A percentile compares a stretch with the other conserved stretches of the same genome.
Evolutionary conservation across 2,888 invertebrate species (phyloP).

Genomic region (Heteropelma amictum): DNA sequence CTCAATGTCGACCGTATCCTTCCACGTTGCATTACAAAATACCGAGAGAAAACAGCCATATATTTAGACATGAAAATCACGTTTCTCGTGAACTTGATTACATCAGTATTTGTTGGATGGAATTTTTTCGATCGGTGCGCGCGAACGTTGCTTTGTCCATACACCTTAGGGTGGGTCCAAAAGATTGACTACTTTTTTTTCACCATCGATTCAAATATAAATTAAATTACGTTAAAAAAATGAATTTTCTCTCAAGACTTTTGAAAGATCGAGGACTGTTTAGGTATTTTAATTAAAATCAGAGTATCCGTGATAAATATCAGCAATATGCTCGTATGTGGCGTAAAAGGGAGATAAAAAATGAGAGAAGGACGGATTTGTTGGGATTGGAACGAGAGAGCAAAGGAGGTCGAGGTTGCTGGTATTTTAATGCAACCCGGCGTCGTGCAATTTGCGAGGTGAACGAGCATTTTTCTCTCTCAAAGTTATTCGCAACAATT

Average conservation of each 20-base stretch:
- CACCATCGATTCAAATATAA: background rate
- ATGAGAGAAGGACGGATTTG: background rate
- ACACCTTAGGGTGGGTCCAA: no score
- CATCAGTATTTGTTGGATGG: no score
- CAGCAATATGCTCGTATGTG: no score
- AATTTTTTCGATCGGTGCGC: no score
- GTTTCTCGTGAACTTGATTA: slow-evolving; percentile 8
- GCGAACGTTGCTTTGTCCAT: no score
- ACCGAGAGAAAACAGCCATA: background rate
- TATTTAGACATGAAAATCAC: background rate
- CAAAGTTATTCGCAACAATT: background rate
- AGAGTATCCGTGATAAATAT: no score
- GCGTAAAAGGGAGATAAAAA: background rate
- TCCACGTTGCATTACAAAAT: slow-evolving; percentile 14
- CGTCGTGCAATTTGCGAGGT: slow-evolving; percentile 36
- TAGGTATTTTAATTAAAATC: no score
- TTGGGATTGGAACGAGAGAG: slow-evolving; percentile 6
- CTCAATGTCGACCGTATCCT: slow-evolving; percentile 26
- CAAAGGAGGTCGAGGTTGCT: slow-evolving; percentile 51
- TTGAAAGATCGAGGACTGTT: no score
- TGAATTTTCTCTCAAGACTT: no score
- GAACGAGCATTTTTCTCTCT: slow-evolving; percentile 35
- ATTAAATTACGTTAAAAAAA: no score
- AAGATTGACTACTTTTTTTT: background rate
- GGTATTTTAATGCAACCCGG: slow-evolving; percentile 28